Evolutionary conservation across 37 sponge, comb jelly and placozoan genomes (phyloP).

Genomic region (Hormiphora californensis): DNA sequence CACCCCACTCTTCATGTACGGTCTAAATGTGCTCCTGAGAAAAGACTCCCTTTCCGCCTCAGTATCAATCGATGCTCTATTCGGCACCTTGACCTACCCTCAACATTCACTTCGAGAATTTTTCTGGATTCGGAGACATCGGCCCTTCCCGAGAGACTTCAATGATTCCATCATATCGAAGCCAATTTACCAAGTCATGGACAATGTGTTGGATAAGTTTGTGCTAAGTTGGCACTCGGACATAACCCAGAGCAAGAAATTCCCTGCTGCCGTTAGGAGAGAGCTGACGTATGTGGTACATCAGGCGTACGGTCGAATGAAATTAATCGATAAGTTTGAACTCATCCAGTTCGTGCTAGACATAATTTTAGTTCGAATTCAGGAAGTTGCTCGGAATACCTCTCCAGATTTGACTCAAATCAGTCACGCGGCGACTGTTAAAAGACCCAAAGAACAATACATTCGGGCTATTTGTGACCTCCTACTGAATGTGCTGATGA

Average conservation of each 20-base stretch:
- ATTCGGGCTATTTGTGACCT: conserved; percentile 19
- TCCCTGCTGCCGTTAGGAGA: neutral
- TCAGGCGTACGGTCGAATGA: neutral
- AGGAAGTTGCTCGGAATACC: neutral
- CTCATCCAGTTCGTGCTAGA: neutral
- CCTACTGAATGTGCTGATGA: neutral
- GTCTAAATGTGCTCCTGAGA: neutral
- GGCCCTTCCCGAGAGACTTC: conserved; percentile 7
- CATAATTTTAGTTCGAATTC: neutral
- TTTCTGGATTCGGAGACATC: neutral
- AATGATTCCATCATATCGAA: conserved; percentile 33
- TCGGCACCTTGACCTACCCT: conserved; percentile 3
- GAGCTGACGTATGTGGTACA: neutral
- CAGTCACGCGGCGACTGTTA: neutral
- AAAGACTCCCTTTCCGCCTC: conserved; percentile 11
- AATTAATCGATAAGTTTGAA: conserved; percentile 12
- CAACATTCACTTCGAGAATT: conserved; percentile 1
- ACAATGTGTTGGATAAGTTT: conserved; percentile 36
- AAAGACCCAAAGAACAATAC: neutral
- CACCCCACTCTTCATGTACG: too few species aligned
- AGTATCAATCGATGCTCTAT: neutral
- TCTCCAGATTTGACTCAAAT: conserved; percentile 12
- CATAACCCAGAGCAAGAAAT: conserved; percentile 21
- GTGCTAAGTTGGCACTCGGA: conserved; percentile 36
- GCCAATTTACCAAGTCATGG: conserved; percentile 3